These are phyloP conservation scores for Pogoniulus pusillus DNA, from an alignment of 2,797 vertebrate genomes.

Conservation along the genomic window DNA sequence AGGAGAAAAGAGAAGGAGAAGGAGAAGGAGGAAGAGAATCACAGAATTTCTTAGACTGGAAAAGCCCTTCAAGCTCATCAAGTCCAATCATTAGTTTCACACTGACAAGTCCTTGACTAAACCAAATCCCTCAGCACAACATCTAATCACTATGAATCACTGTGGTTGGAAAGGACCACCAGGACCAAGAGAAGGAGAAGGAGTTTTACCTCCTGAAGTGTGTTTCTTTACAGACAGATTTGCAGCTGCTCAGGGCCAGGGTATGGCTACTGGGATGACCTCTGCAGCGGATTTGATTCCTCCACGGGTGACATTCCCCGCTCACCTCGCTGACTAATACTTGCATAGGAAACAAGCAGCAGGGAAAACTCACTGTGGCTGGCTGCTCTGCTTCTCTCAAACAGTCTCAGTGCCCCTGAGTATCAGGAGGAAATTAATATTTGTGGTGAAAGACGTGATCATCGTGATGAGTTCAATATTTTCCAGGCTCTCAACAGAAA, in stretches of 20 bases:
- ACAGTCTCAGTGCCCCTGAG: rapidly evolving
- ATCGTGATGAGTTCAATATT: neutral
- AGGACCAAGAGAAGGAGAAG: neutral
- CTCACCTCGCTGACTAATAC: constrained; percentile 5
- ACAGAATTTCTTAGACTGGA: too few relatives aligned
- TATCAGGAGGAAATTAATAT: constrained; percentile 18
- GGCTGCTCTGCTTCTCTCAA: neutral
- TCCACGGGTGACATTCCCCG: rapidly evolving
- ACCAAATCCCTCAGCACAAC: too few relatives aligned
- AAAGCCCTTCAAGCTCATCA: too few relatives aligned
- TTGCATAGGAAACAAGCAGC: neutral
- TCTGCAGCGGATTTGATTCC: neutral
- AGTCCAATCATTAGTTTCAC: too few relatives aligned
- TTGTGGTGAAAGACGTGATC: neutral
- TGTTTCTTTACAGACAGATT: neutral
- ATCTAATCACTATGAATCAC: too few relatives aligned
- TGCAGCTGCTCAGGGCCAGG: neutral
- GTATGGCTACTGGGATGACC: neutral
- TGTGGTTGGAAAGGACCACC: too few relatives aligned
- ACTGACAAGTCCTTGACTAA: too few relatives aligned
- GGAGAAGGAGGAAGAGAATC: too few relatives aligned
- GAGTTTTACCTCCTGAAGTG: neutral
- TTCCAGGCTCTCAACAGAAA: neutral
- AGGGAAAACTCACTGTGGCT: neutral
- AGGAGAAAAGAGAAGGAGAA: neutral